A percentile compares a stretch with the other conserved stretches of the same genome.
Conservation (phyloP, 2,797 vertebrate genomes). For the Mus caroli region DNA sequence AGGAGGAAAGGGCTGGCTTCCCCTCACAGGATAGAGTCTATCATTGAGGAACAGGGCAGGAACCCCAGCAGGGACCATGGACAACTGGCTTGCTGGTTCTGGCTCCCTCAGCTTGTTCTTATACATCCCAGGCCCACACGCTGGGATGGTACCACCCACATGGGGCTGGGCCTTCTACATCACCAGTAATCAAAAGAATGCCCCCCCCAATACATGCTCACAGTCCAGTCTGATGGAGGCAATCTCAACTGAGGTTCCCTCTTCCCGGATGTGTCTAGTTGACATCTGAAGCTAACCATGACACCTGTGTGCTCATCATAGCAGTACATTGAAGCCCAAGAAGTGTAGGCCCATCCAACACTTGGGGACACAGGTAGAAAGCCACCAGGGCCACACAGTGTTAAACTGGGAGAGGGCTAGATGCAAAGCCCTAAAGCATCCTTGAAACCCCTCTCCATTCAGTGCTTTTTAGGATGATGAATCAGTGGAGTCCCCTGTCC, state of each 20-base stretch:
- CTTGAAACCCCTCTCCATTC: neutral
- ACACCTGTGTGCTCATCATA: neutral
- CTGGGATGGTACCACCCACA: neutral
- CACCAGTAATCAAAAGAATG: neutral
- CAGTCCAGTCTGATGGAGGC: neutral
- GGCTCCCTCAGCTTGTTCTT: neutral
- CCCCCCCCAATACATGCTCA: too few species aligned
- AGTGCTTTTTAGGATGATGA: neutral
- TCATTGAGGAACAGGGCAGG: neutral
- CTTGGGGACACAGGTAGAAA: neutral
- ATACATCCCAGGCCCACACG: neutral
- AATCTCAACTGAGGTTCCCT: neutral
- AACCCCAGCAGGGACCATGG: neutral
- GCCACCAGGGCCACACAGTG: neutral
- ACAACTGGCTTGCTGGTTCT: neutral
- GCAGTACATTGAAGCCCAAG: neutral
- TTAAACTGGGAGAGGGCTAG: neutral
- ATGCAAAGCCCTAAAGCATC: accelerated
- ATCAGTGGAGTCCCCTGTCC: neutral
- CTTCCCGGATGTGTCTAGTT: neutral
- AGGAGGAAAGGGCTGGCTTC: neutral
- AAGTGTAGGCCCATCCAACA: accelerated
- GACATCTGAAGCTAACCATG: too few species aligned
- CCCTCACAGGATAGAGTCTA: neutral
- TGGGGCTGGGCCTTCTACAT: neutral